Evolutionary conservation across 2,888 invertebrate species (phyloP).

Genomic region (Yponomeuta sedellus): DNA sequence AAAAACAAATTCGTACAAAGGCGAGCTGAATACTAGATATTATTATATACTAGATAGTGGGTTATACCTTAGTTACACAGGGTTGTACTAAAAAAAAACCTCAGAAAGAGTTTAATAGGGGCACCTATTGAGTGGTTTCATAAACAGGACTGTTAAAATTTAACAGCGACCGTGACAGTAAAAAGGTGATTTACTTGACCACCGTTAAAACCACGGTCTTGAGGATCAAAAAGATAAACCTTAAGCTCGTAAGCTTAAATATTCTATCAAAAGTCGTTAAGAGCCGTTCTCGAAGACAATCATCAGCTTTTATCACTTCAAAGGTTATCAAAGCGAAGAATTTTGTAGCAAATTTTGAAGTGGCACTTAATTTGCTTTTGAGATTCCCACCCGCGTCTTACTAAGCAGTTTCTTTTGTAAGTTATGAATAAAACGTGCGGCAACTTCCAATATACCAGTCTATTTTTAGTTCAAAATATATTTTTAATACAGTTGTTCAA

Average conservation of each 20-base stretch:
- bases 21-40: no score
- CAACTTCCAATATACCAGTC: background rate
- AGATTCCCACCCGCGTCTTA: background rate
- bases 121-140: background rate
- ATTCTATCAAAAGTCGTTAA: background rate
- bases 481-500: no score
- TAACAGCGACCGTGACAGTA: background rate
- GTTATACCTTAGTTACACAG: no score
- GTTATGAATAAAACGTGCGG: background rate
- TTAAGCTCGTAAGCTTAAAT: background rate
- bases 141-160: background rate
- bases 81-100: no score
- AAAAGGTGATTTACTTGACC: background rate
- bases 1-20: no score
- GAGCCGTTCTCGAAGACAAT: background rate
- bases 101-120: no score
- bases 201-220: background rate
- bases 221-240: background rate
- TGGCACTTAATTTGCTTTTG: conserved; percentile 1
- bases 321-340: background rate
- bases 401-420: background rate
- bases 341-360: background rate
- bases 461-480: background rate
- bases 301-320: background rate
- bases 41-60: no score